Conservation (phyloP, 2,113 vertebrate genomes). For the Phylloscopus trochilus region DNA sequence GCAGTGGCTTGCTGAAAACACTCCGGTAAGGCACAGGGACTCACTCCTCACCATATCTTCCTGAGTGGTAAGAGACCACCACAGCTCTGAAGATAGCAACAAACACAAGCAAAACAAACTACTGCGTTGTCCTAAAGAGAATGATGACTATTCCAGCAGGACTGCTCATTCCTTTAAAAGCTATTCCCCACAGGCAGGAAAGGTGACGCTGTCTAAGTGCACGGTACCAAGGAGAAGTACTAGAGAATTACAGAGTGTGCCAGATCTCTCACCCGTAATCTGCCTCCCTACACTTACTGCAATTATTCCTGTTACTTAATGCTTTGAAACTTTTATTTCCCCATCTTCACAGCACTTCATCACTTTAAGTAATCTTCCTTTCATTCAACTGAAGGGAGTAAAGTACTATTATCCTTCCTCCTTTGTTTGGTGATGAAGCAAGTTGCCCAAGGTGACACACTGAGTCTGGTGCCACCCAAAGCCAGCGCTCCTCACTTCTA, state of each 20-base stretch:
- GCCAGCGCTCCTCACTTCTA: accelerated
- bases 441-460: neutral
- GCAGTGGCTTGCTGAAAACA: neutral
- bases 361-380: neutral
- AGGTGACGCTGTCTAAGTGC: neutral
- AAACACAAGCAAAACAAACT: neutral
- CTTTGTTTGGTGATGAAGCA: neutral
- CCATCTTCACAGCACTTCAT: neutral
- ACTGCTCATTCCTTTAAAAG: neutral
- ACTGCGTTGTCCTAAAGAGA: neutral
- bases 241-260: neutral
- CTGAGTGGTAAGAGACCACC: neutral
- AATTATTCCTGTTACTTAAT: neutral
- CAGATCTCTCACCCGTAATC: neutral
- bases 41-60: neutral
- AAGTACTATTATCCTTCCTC: neutral
- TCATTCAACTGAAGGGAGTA: neutral
- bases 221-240: accelerated
- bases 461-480: neutral
- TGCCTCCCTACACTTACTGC: neutral
- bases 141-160: neutral
- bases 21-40: neutral
- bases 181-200: neutral
- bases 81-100: neutral
- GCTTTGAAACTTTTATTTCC: conserved; percentile 4